A percentile compares a stretch with the other conserved stretches of the same genome.
phyloP scores from a whole-genome alignment of 2,113 vertebrate species.

The Anthoscopus minutus region DNA sequence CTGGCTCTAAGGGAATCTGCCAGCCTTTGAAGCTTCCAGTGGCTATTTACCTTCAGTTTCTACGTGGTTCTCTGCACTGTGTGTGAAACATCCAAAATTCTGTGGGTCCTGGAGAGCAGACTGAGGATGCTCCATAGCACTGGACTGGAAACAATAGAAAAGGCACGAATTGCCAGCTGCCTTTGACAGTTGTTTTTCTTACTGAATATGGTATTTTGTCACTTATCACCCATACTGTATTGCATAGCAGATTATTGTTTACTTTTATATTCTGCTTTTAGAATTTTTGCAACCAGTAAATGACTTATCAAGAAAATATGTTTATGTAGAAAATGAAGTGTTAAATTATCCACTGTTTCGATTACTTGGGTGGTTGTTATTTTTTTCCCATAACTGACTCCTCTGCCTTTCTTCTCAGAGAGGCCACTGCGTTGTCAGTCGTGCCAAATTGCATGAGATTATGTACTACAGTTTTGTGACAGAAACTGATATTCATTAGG shows the following conservation, averaged over 20 bases:
- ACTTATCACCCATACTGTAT: not conserved
- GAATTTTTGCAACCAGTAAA: constrained; percentile 26
- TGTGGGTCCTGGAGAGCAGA: not conserved
- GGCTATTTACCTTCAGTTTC: not conserved
- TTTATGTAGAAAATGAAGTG: constrained; percentile 46
- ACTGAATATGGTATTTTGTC: constrained; percentile 8
- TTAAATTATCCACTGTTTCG: constrained; percentile 28
- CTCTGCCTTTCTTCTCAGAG: constrained; percentile 5
- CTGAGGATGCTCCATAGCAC: not conserved
- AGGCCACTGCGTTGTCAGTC: constrained; percentile 6
- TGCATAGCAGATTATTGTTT: constrained; percentile 28
- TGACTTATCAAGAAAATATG: constrained; percentile 37
- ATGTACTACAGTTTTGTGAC: constrained; percentile 32
- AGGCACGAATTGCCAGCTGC: not conserved
- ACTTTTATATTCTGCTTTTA: constrained; percentile 25
- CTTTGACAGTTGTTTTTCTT: constrained; percentile 19
- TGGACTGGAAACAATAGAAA: not conserved
- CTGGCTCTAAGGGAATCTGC: not conserved
- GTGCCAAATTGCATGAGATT: constrained; percentile 36
- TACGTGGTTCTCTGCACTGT: not conserved
- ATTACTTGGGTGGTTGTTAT: constrained; percentile 32
- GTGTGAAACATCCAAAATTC: not conserved
- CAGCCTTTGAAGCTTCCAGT: not conserved
- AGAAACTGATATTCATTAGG: constrained; percentile 56
- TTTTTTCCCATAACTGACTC: constrained; percentile 38